Evolutionary conservation across 2,888 invertebrate genomes (phyloP), one percentile per base, ranked within the genome.

Genomic region (Poecilobothrus nobilitatus): DNA sequence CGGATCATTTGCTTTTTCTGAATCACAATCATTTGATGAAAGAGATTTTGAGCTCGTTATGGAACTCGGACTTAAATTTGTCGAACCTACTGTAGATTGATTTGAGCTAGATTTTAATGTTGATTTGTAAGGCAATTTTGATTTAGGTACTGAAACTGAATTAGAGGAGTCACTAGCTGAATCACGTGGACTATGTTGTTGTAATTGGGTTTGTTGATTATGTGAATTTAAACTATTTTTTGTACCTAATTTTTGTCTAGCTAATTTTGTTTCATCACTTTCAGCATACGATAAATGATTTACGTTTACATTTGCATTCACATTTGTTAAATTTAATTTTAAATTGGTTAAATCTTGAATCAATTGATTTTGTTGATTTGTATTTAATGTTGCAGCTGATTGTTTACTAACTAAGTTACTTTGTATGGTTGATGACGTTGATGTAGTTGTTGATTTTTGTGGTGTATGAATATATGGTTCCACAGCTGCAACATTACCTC

Each of bases 111-210:
- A 78, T 78, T 63, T 78, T 83, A 79, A 81, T 88, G 84, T 95
- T 61, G 91, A 92, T 79, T 90, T 95, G 83, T 93, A 92, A 75
- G 95, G 94, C 82, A 95, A 95, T 83, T 93, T 96, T 63, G 91
- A 93, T 81, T 95, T 94, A 34, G 91, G 87, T 71, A 88, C 87
- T 78, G 92, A 91, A 76, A 91, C 88, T 69, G 53, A 68, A 69
- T 68, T 74, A 71, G 71, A 70, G 34, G 63, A 68, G 21, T 72
- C 72, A 22, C 41, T 69, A 18, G 70, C 71, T 0, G 74, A 75
- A 27, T 65, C 68, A 20, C 69, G 68, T n/a, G 71, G 72, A n/a
- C 74, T 74, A 73, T 73, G 75, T 75, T 71, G 71, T 69, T 73
- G 68, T 27, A 15, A 70, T 70, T 81, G 78, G 71, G 74, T 76